Base-by-base conservation (phyloP, 92 coral and sea anemone genomes). In the Isaurus tuberculatus region DNA sequence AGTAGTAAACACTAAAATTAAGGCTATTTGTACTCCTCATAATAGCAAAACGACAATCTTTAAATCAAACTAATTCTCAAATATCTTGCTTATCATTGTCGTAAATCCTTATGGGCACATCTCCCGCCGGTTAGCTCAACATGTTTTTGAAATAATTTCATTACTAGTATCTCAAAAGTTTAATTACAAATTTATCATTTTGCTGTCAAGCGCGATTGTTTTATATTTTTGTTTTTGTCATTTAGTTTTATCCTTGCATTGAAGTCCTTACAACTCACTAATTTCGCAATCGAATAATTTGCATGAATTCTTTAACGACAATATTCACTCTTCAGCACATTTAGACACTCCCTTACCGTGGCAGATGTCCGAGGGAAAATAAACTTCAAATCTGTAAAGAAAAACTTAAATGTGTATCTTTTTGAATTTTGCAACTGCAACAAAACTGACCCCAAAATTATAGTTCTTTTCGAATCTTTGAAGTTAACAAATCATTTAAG, bases 71-170 rank as follows among this genome's bases (percentile, higher is more conserved):
- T 51, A 74, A 74, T 57, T 28, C 34, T 33, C 63, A 30, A 74
- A 53, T 74, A n/a, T 32, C 58, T 61, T 27, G 61, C 80, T 74
- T 49, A 74, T 74, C 80, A 33, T 72, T 43, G 19, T 20, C 30
- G 11, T 42, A 17, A 53, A 34, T 48, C 31, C 48, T 74, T 49
- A 74, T 74, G 65, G 42, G 27, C 65, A 17, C 22, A 53, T 74
- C 51, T 43, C 19, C 65, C 80, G 27, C 66, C 19, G 58, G 23
- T 55, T 3, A 66, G 65, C 43, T 53, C 19, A 30, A 34, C 29
- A 8, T 13, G 53, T 19, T 51, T 53, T 32, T n/a, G 27, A 28
- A 49, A 74, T 44, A n/a, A 36, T 13, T 48, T 71, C 40, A 40
- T 71, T 71, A 71, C 9, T 8, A 53, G 13, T 44, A 30, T 29